phyloP scores from a whole-genome alignment of 2,888 invertebrate genomes.

The Beris chalybata region DNA sequence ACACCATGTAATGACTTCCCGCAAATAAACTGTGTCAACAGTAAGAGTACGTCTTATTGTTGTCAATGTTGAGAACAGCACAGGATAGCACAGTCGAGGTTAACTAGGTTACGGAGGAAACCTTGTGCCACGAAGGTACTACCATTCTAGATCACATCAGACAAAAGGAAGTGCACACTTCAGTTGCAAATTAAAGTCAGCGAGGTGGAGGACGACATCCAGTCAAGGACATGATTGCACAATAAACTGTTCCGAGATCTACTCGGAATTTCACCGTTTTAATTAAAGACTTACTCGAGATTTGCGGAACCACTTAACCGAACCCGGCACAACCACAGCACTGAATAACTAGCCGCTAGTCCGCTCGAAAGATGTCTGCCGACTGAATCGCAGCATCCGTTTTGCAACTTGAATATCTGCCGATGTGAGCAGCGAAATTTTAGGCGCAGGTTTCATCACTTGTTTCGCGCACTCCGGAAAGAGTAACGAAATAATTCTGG shows the following conservation, averaged over 20 bases:
- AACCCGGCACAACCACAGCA: no score
- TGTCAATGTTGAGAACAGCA: slow-evolving; percentile 25
- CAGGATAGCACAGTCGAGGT: background rate
- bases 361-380: background rate
- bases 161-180: slow-evolving; percentile 25
- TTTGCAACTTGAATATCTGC: background rate
- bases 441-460: background rate
- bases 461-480: no score
- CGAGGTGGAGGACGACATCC: slow-evolving; percentile 6
- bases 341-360: background rate
- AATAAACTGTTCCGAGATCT: background rate
- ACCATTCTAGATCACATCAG: slow-evolving; percentile 7
- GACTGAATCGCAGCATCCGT: slow-evolving; percentile 10
- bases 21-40: slow-evolving; percentile 38
- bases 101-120: background rate
- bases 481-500: no score
- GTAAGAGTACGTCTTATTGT: slow-evolving; percentile 21
- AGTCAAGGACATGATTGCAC: slow-evolving; percentile 19
- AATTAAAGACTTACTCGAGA: no score
- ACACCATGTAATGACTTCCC: slow-evolving; percentile 36
- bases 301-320: no score
- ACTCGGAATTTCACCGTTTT: no score
- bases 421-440: background rate
- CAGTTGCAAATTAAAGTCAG: slow-evolving; percentile 20
- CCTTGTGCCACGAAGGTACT: background rate